phyloP scores from a whole-genome alignment of 2,888 invertebrate genomes.

The Agriotes lineatus region DNA sequence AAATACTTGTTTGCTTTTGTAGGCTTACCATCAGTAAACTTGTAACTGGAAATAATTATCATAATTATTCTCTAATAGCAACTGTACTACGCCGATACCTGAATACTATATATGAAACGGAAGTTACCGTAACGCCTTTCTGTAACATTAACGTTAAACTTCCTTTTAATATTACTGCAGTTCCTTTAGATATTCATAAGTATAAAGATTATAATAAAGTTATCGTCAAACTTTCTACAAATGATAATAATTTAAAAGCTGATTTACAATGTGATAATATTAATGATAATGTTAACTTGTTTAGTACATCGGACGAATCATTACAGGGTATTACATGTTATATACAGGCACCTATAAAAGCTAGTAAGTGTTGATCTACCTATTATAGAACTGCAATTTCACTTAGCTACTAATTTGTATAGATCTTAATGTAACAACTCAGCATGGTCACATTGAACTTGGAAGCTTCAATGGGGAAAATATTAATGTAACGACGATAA shows the following conservation, averaged over 20 bases:
- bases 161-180: conserved; percentile 56
- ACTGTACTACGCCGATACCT: background rate
- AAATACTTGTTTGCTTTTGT: no score
- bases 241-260: background rate
- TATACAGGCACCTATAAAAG: conserved; percentile 61
- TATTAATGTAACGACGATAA: conserved; percentile 51
- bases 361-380: conserved; percentile 55
- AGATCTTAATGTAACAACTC: conserved; percentile 57
- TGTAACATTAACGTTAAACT: conserved; percentile 57
- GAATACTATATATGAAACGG: conserved; percentile 28
- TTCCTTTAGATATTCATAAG: conserved; percentile 59
- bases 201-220: conserved; percentile 58
- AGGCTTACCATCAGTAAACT: no score
- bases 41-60: no score
- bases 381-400: background rate
- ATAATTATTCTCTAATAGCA: background rate
- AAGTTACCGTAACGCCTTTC: conserved; percentile 52
- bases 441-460: conserved; percentile 54
- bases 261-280: conserved; percentile 35
- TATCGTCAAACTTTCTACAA: conserved; percentile 48
- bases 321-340: conserved; percentile 49
- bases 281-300: conserved; percentile 51
- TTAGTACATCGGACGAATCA: conserved; percentile 34
- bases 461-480: conserved; percentile 58
- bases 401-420: background rate